Base-by-base conservation (phyloP, 2,797 vertebrate species). In the Eulemur albifrons region DNA sequence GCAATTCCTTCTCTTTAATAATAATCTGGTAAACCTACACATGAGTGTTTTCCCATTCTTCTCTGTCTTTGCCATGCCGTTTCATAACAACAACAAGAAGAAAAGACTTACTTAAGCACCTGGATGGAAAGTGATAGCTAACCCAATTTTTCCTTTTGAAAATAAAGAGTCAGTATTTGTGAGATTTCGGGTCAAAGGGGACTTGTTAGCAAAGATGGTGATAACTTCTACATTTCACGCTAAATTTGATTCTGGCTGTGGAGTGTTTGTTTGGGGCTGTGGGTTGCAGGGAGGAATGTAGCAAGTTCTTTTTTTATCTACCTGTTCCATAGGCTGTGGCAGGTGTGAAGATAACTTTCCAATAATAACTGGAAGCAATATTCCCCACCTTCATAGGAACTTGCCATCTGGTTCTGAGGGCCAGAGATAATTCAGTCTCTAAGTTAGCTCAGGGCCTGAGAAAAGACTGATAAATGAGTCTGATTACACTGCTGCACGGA, bases 381-480 rank as follows among this genome's bases (percentile, higher is more conserved):
- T 97, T 98, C 97, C 97, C 96, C 97, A 98, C 96, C 98, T 98
- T 98, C 97, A 94, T 85, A 96, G 63, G 96, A 98, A 96, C 97
- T 96, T 97, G 95, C 98, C 98, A 99, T 98, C 98, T 99, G 95
- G 98, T 97, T 97, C 97, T 72, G 95, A 97, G 94, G 93, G 94
- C 95, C 76, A 97, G 88, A 98, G 98, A 98, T 98, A 98, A 98
- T 97, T 97, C 95, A 97, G 93, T 67, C 94, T 98, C 95, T 95
- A 94, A 98, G 97, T 96, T 79, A 97, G 93, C 35, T 30, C 76
- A 95, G 89, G 93, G 95, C 52, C 93, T 94, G 83, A 97, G 96
- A 69, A 98, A 98, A 98, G 95, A 86, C 95, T 98, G 98, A 98
- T 98, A 98, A 99, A 98, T 97, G 73, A 97, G 97, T 98, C 97